phyloP scores from a whole-genome alignment of 2,113 vertebrate species.

The Lepisosteus oculatus region DNA sequence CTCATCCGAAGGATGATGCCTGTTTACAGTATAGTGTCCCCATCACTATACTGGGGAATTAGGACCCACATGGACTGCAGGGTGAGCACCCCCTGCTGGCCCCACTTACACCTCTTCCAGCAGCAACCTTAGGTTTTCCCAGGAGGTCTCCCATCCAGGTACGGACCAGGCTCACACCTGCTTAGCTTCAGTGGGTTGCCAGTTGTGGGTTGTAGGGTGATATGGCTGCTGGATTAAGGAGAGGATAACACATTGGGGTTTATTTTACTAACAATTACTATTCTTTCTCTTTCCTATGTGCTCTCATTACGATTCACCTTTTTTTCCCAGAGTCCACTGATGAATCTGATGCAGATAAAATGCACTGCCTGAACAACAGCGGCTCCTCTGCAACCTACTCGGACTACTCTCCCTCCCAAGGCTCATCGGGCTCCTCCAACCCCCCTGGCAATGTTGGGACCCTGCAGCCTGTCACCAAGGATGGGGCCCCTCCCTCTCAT shows the following conservation, averaged over 20 bases:
- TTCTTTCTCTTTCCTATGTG: constrained; percentile 11
- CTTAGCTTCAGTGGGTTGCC: no score
- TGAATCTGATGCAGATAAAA: constrained; percentile 94
- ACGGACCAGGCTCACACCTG: no score
- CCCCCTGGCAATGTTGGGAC: constrained; percentile 80
- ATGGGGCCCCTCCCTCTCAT: constrained; percentile 86
- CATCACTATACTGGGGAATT: no score
- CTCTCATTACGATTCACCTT: neutral
- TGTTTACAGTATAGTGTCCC: no score
- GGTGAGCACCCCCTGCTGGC: no score
- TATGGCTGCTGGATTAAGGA: constrained; percentile 5
- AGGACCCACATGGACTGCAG: no score
- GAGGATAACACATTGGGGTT: neutral
- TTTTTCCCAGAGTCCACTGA: constrained; percentile 85
- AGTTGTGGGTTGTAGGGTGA: no score
- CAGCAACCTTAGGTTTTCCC: no score
- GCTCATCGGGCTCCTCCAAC: constrained; percentile 95
- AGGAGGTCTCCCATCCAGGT: no score
- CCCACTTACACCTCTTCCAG: no score
- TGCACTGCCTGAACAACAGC: constrained; percentile 97
- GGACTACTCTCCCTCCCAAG: constrained; percentile 97
- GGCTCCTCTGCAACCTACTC: constrained; percentile 98
- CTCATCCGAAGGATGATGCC: no score
- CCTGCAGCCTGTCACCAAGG: constrained; percentile 83
- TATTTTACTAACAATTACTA: neutral